Conservation (phyloP, 2,797 vertebrate species). For the Hoplostethus mediterraneus region DNA sequence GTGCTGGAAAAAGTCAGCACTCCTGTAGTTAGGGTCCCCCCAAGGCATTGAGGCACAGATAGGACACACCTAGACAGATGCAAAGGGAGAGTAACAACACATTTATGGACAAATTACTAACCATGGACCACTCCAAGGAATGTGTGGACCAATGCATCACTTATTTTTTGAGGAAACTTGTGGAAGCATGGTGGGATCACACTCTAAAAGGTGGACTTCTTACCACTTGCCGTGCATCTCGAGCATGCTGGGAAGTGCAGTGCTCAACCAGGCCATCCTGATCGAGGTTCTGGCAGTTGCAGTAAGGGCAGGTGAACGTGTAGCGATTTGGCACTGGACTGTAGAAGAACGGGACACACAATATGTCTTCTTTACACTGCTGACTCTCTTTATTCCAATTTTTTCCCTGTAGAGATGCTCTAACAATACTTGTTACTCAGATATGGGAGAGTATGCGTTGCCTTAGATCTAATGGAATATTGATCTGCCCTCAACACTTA, state of each 20-base stretch:
- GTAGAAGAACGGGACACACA: conserved; percentile 23
- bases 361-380: neutral
- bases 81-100: neutral
- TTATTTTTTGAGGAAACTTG: neutral
- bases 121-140: neutral
- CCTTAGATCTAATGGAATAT: neutral
- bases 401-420: neutral
- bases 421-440: neutral
- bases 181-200: neutral
- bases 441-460: neutral
- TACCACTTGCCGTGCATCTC: conserved; percentile 94
- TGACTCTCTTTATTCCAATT: neutral
- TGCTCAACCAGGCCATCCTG: conserved; percentile 97
- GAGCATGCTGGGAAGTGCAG: conserved; percentile 91
- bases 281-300: conserved; percentile 94
- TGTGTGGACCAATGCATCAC: neutral
- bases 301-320: conserved; percentile 97
- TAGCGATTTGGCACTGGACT: conserved; percentile 95
- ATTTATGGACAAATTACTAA: conserved; percentile 1
- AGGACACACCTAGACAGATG: conserved; percentile 91
- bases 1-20: conserved; percentile 97
- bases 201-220: conserved; percentile 26
- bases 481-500: neutral
- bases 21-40: conserved; percentile 97
- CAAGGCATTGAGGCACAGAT: conserved; percentile 99